A percentile compares a stretch with the other conserved stretches of the same genome.
phyloP scores from a whole-genome alignment of 35 echinoderm and acorn worm genomes.

The Hemicentrotus pulcherrimus region DNA sequence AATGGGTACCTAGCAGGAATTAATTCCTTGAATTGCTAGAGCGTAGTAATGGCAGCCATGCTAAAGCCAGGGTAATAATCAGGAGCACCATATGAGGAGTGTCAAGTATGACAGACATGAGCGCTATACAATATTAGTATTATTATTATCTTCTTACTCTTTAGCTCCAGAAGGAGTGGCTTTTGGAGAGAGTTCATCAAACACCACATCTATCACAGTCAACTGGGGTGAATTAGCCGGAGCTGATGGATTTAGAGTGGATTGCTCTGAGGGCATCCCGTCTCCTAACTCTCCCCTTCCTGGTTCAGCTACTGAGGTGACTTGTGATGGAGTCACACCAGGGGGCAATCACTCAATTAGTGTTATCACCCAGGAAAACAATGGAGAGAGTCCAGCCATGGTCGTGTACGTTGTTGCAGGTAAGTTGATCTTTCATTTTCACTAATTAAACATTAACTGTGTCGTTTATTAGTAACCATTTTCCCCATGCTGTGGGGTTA shows the following conservation, averaged over 20 bases:
- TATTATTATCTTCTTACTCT: not conserved
- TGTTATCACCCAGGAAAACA: not conserved
- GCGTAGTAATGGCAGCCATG: no score
- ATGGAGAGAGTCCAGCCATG: not conserved
- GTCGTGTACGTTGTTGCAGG: not conserved
- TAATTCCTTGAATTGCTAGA: no score
- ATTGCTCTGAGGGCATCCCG: not conserved
- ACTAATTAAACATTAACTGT: no score
- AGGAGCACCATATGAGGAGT: no score
- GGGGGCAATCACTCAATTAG: not conserved
- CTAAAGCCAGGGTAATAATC: no score
- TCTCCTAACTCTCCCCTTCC: not conserved
- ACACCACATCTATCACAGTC: not conserved
- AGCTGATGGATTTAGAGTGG: not conserved
- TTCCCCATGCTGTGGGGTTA: not conserved
- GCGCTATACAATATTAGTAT: no score
- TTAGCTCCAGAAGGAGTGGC: not conserved
- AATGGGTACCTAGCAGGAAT: no score
- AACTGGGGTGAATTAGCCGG: not conserved
- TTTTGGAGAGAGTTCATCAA: not conserved
- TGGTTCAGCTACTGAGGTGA: not conserved
- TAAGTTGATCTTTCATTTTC: not conserved
- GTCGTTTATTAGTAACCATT: not conserved
- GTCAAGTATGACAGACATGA: no score
- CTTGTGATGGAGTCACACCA: not conserved